phyloP scores from a whole-genome alignment of 2,797 vertebrate genomes.

The Parambassis ranga region DNA sequence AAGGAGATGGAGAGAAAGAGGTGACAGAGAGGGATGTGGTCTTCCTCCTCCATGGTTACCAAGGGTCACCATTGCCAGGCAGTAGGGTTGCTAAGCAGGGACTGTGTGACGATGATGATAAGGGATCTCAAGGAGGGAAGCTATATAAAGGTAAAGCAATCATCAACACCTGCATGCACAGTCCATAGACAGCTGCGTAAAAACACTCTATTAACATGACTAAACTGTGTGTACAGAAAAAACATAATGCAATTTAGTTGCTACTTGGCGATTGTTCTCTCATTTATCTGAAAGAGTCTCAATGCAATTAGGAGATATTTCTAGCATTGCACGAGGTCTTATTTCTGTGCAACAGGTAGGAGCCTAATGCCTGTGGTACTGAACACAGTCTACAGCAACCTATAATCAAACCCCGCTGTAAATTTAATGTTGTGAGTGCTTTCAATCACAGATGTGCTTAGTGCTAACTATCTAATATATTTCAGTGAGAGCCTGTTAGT shows the following conservation, averaged over 20 bases:
- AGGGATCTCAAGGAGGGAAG: conserved; percentile 16
- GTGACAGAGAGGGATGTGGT: conserved; percentile 26
- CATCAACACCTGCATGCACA: conserved; percentile 12
- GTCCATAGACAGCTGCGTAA: conserved; percentile 1
- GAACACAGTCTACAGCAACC: not conserved
- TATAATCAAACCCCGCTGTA: conserved; percentile 10
- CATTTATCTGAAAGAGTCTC: not conserved
- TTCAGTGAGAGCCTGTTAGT: not conserved
- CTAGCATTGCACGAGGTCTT: not conserved
- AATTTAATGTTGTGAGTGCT: not conserved
- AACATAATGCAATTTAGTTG: not conserved
- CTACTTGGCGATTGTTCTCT: not conserved
- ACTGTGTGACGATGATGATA: conserved; percentile 30
- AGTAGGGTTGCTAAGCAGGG: conserved; percentile 66
- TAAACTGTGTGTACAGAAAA: not conserved
- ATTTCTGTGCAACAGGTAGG: not conserved
- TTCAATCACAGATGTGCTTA: conserved; percentile 1
- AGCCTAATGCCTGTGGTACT: not conserved
- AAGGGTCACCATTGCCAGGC: conserved; percentile 60
- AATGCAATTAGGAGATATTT: not conserved
- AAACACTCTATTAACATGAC: not conserved
- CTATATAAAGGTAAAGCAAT: conserved; percentile 17
- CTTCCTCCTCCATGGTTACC: conserved; percentile 59
- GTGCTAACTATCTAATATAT: not conserved
- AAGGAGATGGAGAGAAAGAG: conserved; percentile 20